These are phyloP conservation scores for Chloroclysta siterata DNA, from an alignment of 2,888 invertebrate genomes.

Conservation along the genomic window DNA sequence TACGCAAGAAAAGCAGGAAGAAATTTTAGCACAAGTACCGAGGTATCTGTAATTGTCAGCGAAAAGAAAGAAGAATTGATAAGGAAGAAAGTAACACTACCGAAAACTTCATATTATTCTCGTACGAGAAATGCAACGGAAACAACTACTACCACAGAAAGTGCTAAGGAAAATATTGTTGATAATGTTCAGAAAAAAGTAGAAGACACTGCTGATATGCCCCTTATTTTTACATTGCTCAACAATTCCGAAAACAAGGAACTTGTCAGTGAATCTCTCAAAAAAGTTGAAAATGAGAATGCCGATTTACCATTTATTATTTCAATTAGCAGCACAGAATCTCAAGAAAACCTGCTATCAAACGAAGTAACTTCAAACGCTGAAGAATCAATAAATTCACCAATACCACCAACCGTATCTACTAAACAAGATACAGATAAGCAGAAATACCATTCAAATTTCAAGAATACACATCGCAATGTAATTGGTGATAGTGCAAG, in stretches of 20 bases:
- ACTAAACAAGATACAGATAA: slow-evolving; percentile 52
- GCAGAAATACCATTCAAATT: slow-evolving; percentile 73
- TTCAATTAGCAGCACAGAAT: slow-evolving; percentile 70
- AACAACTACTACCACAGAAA: slow-evolving; percentile 49
- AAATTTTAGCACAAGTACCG: slow-evolving; percentile 50
- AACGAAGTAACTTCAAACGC: slow-evolving; percentile 55
- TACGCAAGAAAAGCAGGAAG: slow-evolving; percentile 62
- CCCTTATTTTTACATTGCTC: slow-evolving; percentile 65
- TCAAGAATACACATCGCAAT: slow-evolving; percentile 58
- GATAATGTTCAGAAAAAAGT: slow-evolving; percentile 55
- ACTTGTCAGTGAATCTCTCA: slow-evolving; percentile 38
- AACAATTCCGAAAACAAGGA: slow-evolving; percentile 54
- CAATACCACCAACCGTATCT: slow-evolving; percentile 49
- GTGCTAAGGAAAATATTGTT: slow-evolving; percentile 34
- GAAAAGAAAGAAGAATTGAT: slow-evolving; percentile 42
- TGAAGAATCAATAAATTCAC: slow-evolving; percentile 58
- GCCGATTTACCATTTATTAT: slow-evolving; percentile 63
- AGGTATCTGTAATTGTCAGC: slow-evolving; percentile 46
- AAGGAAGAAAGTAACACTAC: slow-evolving; percentile 55
- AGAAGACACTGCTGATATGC: slow-evolving; percentile 61
- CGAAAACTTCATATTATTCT: slow-evolving; percentile 72
- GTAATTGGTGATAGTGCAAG: slow-evolving; percentile 51
- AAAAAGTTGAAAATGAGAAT: slow-evolving; percentile 46
- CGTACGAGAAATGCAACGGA: slow-evolving; percentile 56
- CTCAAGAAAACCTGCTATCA: slow-evolving; percentile 59